Evolutionary conservation across 2,113 vertebrate genomes (phyloP), one percentile per base, ranked within the genome.

Genomic region (Phrynocephalus versicolor): DNA sequence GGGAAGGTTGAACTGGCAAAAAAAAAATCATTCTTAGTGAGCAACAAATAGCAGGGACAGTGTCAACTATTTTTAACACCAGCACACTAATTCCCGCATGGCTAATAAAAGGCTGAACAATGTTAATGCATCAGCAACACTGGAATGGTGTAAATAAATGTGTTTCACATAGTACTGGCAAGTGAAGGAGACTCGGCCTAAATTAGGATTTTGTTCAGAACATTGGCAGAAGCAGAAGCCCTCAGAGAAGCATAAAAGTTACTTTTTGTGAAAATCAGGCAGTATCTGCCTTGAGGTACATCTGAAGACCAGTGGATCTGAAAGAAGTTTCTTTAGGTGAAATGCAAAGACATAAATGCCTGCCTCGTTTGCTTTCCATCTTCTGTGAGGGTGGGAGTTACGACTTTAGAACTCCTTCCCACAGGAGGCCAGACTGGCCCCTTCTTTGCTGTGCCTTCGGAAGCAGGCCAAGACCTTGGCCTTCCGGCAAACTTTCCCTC

Each of bases 1-100:
- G 89, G 93, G 92, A 94, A 92, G 64, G 82, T 84, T 76, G 87
- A 90, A 69, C 86, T 95, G 94, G 94, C 93, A 90, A 88, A 89
- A 85, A 90, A 90, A 88, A 89, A 85, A 90, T 13, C 70, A 57
- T 30, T 8, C 5, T 92, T 87, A 95, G 87, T 85, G 82, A 95
- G 88, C 86, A 92, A 91, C 88, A 86, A 91, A 94, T 92, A 93
- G 74, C 76, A 86, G n/a, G 80, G 86, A 55, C 81, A 92, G 89
- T 37, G 85, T 92, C 89, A 89, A 80, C 85, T 90, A 90, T 83
- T 94, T 92, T 94, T 93, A 93, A 92, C 82, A 94, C 41, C 55
- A 89, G 90, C 94, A 87, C 83, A 45, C 5, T 23, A 86, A 93
- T 89, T 94, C 92, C 94, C 69, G 33, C 90, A 90, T 84, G 75